Evolutionary conservation across 2,797 vertebrate species (phyloP).

Genomic region (Peromyscus aztecus): DNA sequence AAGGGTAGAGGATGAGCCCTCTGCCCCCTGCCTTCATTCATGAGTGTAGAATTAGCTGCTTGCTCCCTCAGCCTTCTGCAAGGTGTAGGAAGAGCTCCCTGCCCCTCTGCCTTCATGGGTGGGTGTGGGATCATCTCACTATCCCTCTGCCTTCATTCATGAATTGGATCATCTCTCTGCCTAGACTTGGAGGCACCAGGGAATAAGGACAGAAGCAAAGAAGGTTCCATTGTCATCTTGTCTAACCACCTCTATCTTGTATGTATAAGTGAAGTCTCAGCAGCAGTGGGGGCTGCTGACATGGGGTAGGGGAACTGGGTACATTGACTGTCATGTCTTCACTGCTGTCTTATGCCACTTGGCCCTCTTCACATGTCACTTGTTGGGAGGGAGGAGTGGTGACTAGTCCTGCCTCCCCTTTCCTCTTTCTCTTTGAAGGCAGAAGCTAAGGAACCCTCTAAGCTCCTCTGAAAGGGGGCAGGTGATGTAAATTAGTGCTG

Average conservation of each 20-base stretch:
- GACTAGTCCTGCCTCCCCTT: not conserved
- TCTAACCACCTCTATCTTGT: not conserved
- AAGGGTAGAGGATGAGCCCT: not conserved
- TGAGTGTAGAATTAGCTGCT: not conserved
- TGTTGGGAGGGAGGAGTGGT: not conserved
- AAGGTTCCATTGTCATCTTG: not conserved
- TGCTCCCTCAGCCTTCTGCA: not conserved
- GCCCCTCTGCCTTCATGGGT: no score
- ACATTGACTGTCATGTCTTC: not conserved
- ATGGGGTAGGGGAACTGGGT: not conserved
- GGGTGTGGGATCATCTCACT: no score
- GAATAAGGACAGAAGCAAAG: not conserved
- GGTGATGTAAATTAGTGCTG: not conserved
- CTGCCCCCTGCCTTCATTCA: no score
- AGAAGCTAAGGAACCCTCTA: not conserved
- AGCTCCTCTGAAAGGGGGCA: rapidly evolving
- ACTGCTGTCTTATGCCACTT: not conserved
- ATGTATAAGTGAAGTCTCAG: not conserved
- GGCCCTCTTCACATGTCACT: not conserved
- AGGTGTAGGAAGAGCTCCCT: not conserved
- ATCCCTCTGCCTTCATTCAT: not conserved
- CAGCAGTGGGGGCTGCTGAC: not conserved
- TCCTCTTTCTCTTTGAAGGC: not conserved
- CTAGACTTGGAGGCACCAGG: not conserved
- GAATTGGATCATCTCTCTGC: no score